Evolutionary conservation across 2,888 invertebrate species (phyloP), one percentile per base, ranked within the genome.

Genomic region (Eupithecia dodoneata): DNA sequence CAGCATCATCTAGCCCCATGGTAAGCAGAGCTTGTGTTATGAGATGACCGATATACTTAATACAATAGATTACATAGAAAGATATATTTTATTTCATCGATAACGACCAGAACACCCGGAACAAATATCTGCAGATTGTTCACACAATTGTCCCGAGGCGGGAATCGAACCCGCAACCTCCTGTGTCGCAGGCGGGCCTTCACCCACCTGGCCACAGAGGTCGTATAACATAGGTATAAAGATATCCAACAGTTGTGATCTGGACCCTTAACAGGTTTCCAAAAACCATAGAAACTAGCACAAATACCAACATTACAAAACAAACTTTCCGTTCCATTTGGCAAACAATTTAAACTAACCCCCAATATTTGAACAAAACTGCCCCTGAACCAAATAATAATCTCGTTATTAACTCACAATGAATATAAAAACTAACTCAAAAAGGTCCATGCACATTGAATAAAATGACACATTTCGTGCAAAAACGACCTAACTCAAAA

Each of bases 321-420:
- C 63, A 75, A 78, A 71, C 73, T 71, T 87, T 80, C 84, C 89
- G 86, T 82, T 84, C 85, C 89, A 91, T 93, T 92, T 87, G 87
- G 85, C 89, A 87, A 74, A 78, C 84, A 70, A 70, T 70, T 70
- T 70, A 70, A 70, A 47, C 47, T 12, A 30, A 85, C 80, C 76
- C 81, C 86, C 87, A 92, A 93, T 93, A 92, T 93, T 93, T 92
- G 90, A 89, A 85, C 91, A 90, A 88, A 85, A 84, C 82, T 78
- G 86, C 91, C 90, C 86, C 85, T 83, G 83, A 83, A 81, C 80
- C 83, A 87, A 88, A 91, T 90, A 90, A 91, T 91, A 93, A 93
- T 92, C 92, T 90, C 81, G 88, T 94, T 92, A 92, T 87, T 88
- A 88, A 87, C 85, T 84, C 85, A 89, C 91, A 92, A 91, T 90